phyloP scores from a whole-genome alignment of 2,797 vertebrate species.

The Gallinago stenura region DNA sequence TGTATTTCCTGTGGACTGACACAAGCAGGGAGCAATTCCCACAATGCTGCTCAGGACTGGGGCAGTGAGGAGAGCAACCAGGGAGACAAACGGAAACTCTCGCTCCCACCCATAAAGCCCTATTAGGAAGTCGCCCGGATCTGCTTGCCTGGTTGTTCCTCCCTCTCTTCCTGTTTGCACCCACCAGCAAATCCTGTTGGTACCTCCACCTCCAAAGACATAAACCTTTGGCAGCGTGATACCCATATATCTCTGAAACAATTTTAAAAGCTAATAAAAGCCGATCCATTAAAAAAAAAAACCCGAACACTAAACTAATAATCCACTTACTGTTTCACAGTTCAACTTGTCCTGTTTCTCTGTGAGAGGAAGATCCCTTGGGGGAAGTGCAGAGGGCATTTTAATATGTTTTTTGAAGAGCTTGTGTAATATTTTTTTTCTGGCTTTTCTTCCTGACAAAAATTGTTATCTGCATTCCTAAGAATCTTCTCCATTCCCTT shows the following conservation, averaged over 20 bases:
- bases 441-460: background rate
- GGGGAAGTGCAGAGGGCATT: background rate
- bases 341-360: background rate
- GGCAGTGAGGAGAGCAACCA: background rate
- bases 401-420: background rate
- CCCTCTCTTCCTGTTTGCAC: background rate
- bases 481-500: background rate
- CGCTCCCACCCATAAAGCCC: accelerated
- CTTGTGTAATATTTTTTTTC: background rate
- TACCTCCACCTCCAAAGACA: background rate
- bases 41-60: background rate
- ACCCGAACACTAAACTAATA: background rate
- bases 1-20: background rate
- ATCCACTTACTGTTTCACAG: background rate
- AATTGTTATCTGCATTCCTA: background rate
- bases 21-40: background rate
- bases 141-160: background rate
- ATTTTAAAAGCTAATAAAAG: background rate
- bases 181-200: background rate
- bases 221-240: accelerated
- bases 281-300: background rate
- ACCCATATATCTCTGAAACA: background rate
- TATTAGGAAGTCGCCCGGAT: background rate
- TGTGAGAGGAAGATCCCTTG: background rate
- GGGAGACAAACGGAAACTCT: accelerated